These are phyloP conservation scores for Clinocottus analis DNA, from an alignment of 2,113 vertebrate genomes.

Conservation along the genomic window DNA sequence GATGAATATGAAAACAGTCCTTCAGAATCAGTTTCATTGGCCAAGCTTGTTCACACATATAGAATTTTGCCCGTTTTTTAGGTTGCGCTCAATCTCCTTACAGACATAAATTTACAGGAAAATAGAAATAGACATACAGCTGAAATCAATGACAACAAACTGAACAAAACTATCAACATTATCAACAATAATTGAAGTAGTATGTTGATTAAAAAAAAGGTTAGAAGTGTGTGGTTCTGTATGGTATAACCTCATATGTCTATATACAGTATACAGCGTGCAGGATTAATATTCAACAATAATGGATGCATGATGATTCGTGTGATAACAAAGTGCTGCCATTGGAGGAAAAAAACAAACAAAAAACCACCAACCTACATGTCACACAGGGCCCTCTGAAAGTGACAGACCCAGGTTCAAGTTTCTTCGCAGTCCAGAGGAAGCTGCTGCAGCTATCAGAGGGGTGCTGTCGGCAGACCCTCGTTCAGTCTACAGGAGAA, in stretches of 20 bases:
- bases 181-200: not conserved
- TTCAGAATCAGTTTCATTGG: not conserved
- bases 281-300: not conserved
- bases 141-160: not conserved
- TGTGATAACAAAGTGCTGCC: not conserved
- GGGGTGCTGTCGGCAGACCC: slow-evolving; percentile 88
- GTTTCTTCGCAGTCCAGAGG: slow-evolving; percentile 84
- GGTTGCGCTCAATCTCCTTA: not conserved
- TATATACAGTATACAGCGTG: not conserved
- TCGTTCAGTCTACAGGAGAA: slow-evolving; percentile 89
- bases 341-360: not conserved
- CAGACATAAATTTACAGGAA: not conserved
- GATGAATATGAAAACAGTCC: not conserved
- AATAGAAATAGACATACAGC: not conserved
- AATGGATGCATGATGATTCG: not conserved
- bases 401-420: slow-evolving; percentile 75
- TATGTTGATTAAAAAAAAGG: not conserved
- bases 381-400: slow-evolving; percentile 57
- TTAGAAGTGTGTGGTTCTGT: not conserved
- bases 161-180: not conserved
- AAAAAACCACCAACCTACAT: not conserved
- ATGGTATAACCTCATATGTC: not conserved
- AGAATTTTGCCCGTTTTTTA: not conserved
- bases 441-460: slow-evolving; percentile 83
- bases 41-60: no score